A percentile compares a stretch with the other conserved stretches of the same genome.
Evolutionary conservation across 1,140 invertebrate species (phyloP).

Genomic region (Leucophenga varia): DNA sequence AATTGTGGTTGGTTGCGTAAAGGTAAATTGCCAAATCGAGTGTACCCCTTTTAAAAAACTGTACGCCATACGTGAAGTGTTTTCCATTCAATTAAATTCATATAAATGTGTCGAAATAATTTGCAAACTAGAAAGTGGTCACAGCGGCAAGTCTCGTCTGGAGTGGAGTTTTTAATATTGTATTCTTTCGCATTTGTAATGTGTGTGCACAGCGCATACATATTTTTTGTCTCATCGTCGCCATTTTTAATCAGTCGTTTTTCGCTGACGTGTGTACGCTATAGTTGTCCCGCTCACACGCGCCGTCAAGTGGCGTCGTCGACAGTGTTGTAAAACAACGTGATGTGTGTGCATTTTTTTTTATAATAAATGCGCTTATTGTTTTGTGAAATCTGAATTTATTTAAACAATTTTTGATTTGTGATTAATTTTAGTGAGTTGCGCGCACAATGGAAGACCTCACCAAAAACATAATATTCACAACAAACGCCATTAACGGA

Average conservation of each 20-base stretch:
- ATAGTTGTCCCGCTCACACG: constrained; percentile 21
- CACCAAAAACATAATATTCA: constrained; percentile 55
- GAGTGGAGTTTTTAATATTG: constrained; percentile 18
- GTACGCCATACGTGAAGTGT: neutral
- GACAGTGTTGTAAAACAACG: constrained; percentile 31
- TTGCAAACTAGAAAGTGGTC: too few species aligned
- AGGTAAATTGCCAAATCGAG: constrained; percentile 28
- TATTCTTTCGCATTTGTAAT: constrained; percentile 18
- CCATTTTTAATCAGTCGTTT: constrained; percentile 46
- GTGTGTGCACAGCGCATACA: constrained; percentile 30
- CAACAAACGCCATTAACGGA: constrained; percentile 48
- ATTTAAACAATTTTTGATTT: too few species aligned
- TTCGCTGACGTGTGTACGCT: constrained; percentile 35
- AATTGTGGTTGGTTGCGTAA: constrained; percentile 43
- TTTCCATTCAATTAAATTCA: too few species aligned
- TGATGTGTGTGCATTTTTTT: constrained; percentile 12
- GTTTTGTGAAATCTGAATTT: too few species aligned
- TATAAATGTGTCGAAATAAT: too few species aligned
- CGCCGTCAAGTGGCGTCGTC: constrained; percentile 13
- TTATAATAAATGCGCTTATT: constrained; percentile 15
- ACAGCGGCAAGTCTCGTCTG: constrained; percentile 3
- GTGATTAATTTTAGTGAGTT: constrained; percentile 15
- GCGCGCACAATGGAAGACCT: constrained; percentile 48
- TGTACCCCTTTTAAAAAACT: neutral
- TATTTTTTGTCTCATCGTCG: constrained; percentile 44